Percentiles rank a stretch among this genome's conserved stretches.
Evolutionary conservation across 1,140 invertebrate genomes (phyloP).

Genomic region (Andrena cerasifolii): DNA sequence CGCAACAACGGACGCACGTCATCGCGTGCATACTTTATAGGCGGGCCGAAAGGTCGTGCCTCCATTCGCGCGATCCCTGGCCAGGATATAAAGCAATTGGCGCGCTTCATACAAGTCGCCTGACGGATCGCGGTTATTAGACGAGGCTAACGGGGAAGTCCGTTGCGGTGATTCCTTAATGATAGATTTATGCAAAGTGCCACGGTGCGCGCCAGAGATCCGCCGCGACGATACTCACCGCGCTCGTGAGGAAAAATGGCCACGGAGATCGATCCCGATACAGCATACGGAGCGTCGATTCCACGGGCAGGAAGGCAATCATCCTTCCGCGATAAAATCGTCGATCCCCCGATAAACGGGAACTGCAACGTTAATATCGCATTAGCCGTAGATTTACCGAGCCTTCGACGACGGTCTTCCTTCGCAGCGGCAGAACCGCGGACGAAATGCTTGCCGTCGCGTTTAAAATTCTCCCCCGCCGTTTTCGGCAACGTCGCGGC

Average conservation of each 20-base stretch:
- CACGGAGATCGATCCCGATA: neutral
- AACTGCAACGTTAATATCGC: too few relatives aligned
- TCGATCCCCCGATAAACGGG: too few relatives aligned
- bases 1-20: constrained; percentile 25
- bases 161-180: constrained; percentile 60
- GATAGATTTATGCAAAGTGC: constrained; percentile 55
- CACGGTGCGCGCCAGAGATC: neutral
- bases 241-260: neutral
- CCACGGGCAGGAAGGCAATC: too few relatives aligned
- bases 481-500: too few relatives aligned
- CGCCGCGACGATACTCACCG: neutral
- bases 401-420: too few relatives aligned
- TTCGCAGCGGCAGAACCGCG: too few relatives aligned
- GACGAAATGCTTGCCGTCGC: too few relatives aligned
- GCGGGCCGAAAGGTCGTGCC: constrained; percentile 8
- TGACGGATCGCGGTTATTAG: constrained; percentile 12
- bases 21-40: neutral
- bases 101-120: constrained; percentile 45
- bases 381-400: too few relatives aligned
- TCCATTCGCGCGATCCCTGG: neutral
- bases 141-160: constrained; percentile 46
- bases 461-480: too few relatives aligned
- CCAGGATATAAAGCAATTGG: constrained; percentile 61
- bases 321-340: too few relatives aligned
- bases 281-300: too few relatives aligned